phyloP scores from a whole-genome alignment of 2,113 vertebrate genomes.

The Myiozetetes cayanensis region DNA sequence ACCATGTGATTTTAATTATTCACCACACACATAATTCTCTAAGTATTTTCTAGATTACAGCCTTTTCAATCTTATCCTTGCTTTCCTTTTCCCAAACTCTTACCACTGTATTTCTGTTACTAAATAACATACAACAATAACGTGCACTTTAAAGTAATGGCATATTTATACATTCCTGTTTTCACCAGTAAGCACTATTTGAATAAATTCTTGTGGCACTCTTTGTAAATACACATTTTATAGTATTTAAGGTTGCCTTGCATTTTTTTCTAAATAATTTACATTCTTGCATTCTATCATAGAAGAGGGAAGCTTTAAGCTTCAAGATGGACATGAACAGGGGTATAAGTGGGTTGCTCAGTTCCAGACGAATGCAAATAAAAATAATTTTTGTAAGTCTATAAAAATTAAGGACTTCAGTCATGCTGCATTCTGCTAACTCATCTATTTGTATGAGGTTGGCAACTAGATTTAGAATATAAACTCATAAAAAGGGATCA shows the following conservation, averaged over 20 bases:
- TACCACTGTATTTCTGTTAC: neutral
- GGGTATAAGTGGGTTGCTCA: neutral
- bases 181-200: neutral
- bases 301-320: rapidly evolving
- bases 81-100: neutral
- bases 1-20: neutral
- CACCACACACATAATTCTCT: neutral
- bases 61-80: neutral
- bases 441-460: neutral
- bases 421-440: neutral
- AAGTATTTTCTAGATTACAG: neutral
- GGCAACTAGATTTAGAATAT: neutral
- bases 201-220: neutral
- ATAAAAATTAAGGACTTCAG: neutral
- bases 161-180: neutral
- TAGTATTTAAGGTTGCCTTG: neutral
- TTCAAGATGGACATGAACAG: neutral
- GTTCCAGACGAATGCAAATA: neutral
- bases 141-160: neutral
- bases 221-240: neutral
- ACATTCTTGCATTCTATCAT: rapidly evolving
- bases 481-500: neutral
- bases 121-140: rapidly evolving
- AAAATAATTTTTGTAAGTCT: neutral
- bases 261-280: neutral